Evolutionary conservation across 2,888 invertebrate genomes (phyloP).

Genomic region (Chymomyza amoena): DNA sequence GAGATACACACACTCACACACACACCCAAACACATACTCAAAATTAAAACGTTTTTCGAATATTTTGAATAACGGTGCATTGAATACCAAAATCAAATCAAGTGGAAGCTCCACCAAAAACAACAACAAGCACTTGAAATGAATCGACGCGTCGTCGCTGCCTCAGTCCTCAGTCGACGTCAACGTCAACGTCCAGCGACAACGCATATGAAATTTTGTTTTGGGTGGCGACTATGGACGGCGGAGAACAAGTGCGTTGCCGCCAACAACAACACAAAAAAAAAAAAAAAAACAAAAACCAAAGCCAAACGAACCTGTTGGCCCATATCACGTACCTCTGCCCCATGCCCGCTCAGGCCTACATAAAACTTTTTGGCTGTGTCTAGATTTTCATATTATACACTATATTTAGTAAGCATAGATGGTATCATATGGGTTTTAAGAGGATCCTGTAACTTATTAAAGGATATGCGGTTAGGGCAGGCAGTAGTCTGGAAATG

Average conservation of each 20-base stretch:
- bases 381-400: background rate
- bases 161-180: too few relatives aligned
- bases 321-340: conserved; percentile 70
- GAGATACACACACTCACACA: conserved; percentile 9
- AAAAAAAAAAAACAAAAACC: background rate
- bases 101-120: conserved; percentile 55
- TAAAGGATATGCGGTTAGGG: too few relatives aligned
- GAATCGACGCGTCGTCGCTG: conserved; percentile 46
- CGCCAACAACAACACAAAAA: conserved; percentile 26
- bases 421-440: too few relatives aligned
- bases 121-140: conserved; percentile 1
- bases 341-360: conserved; percentile 30
- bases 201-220: conserved; percentile 58
- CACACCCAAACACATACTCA: conserved; percentile 15
- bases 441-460: too few relatives aligned
- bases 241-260: conserved; percentile 64
- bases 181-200: conserved; percentile 3
- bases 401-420: background rate
- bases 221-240: conserved; percentile 29
- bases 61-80: conserved; percentile 72
- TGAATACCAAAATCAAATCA: conserved; percentile 73
- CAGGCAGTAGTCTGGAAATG: too few relatives aligned
- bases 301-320: conserved; percentile 58
- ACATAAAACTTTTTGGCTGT: conserved; percentile 4
- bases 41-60: conserved; percentile 70